Percentiles rank a stretch among this genome's conserved stretches.
Evolutionary conservation across 2,113 vertebrate genomes (phyloP).

Genomic region (Bostrychus sinensis): DNA sequence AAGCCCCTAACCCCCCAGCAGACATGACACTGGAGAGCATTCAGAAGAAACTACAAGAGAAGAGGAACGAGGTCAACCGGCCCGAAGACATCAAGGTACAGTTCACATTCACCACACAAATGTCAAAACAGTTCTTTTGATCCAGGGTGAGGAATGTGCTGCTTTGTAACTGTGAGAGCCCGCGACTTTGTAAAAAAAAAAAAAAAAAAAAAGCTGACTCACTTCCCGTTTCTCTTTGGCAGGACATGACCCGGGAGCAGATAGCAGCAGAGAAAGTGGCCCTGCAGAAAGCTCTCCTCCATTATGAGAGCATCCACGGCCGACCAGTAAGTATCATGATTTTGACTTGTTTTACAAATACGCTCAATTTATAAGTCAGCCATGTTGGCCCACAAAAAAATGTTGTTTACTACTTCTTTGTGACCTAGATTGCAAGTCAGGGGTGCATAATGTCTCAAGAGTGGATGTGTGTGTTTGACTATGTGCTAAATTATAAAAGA

Average conservation of each 20-base stretch:
- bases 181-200: no score
- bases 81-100: slow-evolving; percentile 95
- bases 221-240: slow-evolving; percentile 25
- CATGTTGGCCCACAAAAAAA: slow-evolving; percentile 3
- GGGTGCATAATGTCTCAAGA: slow-evolving; percentile 49
- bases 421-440: slow-evolving; percentile 56
- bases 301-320: slow-evolving; percentile 94
- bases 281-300: slow-evolving; percentile 92
- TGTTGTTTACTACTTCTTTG: slow-evolving; percentile 12
- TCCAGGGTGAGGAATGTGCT: neutral
- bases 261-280: slow-evolving; percentile 92
- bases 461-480: neutral
- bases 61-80: slow-evolving; percentile 85
- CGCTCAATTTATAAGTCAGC: neutral
- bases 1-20: slow-evolving; percentile 84
- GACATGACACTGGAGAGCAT: slow-evolving; percentile 90
- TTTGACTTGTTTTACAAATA: neutral
- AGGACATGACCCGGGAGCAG: slow-evolving; percentile 98
- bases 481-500: neutral
- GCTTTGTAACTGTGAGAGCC: neutral
- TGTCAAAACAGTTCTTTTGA: no score
- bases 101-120: no score
- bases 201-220: neutral
- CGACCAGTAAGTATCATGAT: slow-evolving; percentile 85
- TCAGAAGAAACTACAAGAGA: slow-evolving; percentile 91